Base-by-base conservation (phyloP, 2,113 vertebrate species). In the Recurvirostra avosetta region DNA sequence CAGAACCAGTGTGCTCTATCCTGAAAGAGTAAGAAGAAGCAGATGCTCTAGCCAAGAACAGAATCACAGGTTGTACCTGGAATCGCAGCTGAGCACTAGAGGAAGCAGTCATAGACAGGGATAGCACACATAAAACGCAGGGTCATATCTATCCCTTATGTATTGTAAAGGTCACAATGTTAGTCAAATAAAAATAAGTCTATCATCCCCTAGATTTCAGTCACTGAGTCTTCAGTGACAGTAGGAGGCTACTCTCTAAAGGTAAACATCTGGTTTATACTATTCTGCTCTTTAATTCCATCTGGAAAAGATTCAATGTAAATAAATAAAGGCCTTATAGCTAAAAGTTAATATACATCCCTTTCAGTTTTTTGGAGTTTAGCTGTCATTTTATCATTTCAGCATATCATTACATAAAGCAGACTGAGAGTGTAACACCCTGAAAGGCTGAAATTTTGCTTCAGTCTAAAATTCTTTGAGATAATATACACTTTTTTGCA, bases 391-490 rank as follows among this genome's bases (percentile, higher is more conserved):
- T 94, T 90, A 50, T 92, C 1, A 73, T 86, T 94, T 72, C 55
- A 75, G 21, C 52, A 61, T 78, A 81, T 63, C 25, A 26, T 75
- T 89, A 78, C 30, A 65, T 91, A 89, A 93, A 94, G 40, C 29
- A 92, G 49, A 78, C 13, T 86, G 61, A 83, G 72, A 88, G 27
- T 29, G 6, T 26, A 61, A 75, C n/a, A 74, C 15, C 5, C 72
- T 93, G 65, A 93, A 84, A 88, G 34, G 53, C 67, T 92, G 75
- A 83, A 83, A 92, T 94, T 95, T 83, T 93, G 14, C 67, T 92
- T 96, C 68, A 74, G 41, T 36, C 55, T 77, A 67, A 93, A 88
- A 59, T 78, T 93, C 59, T 81, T 96, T 84, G 63, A 74, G 30
- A 83, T 92, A 90, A 92, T 94, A 50, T 16, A 71, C 4, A 67